A percentile compares a stretch with the other conserved stretches of the same genome.
These are phyloP conservation scores for Epinephelus awoara DNA, from an alignment of 2,797 vertebrate genomes.

Conservation along the genomic window DNA sequence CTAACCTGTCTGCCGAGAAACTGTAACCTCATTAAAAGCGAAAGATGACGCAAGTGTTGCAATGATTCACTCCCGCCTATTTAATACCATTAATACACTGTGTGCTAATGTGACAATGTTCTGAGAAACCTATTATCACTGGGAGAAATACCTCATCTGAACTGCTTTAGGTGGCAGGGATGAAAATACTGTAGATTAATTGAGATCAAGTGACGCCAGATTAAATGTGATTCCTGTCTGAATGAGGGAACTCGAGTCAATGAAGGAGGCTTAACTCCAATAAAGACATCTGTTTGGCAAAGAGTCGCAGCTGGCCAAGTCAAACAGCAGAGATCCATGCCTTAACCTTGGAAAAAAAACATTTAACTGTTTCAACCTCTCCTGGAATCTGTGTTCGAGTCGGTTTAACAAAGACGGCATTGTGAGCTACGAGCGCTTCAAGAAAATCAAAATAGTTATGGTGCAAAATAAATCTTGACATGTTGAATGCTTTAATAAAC, in stretches of 20 bases:
- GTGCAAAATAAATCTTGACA: slow-evolving; percentile 15
- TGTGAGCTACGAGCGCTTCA: slow-evolving; percentile 38
- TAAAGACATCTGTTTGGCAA: slow-evolving; percentile 66
- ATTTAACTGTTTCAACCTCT: slow-evolving; percentile 48
- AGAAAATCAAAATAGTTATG: slow-evolving; percentile 24
- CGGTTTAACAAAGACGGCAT: slow-evolving; percentile 55
- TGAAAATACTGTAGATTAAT: slow-evolving; percentile 11
- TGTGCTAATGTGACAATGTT: background rate
- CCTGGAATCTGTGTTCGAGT: slow-evolving; percentile 39
- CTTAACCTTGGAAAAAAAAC: slow-evolving; percentile 48
- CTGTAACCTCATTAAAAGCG: too few relatives aligned
- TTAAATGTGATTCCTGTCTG: slow-evolving; percentile 37
- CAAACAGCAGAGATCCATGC: slow-evolving; percentile 48
- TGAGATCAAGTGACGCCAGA: slow-evolving; percentile 15
- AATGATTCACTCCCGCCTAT: background rate
- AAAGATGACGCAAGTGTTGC: background rate
- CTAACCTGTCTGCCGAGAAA: too few relatives aligned
- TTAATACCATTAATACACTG: background rate
- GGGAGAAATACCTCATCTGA: background rate
- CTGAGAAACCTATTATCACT: background rate
- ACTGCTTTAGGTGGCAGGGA: slow-evolving; percentile 11
- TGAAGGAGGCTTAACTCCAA: slow-evolving; percentile 43
- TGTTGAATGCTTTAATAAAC: slow-evolving; percentile 7
- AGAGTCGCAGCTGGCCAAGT: slow-evolving; percentile 48
- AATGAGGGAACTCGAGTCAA: slow-evolving; percentile 37